Evolutionary conservation across 2,113 vertebrate species (phyloP).

Genomic region (Emydura subglobosa): DNA sequence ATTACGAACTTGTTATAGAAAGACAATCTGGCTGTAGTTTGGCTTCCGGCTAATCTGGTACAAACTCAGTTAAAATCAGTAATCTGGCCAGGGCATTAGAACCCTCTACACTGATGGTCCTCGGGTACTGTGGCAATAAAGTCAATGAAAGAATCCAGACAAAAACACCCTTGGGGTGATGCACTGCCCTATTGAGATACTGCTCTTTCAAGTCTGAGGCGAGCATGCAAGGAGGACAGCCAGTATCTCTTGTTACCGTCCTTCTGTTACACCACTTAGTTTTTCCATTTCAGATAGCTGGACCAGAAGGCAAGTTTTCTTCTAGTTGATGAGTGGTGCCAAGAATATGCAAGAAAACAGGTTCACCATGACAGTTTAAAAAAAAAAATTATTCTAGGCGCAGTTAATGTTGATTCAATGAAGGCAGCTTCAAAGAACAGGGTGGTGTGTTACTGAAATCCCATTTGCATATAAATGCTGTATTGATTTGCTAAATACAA

Average conservation of each 20-base stretch:
- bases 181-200: background rate
- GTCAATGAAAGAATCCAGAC: background rate
- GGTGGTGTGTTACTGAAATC: background rate
- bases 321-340: background rate
- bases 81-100: background rate
- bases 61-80: background rate
- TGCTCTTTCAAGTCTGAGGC: background rate
- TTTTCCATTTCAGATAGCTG: background rate
- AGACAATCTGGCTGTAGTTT: background rate
- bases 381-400: background rate
- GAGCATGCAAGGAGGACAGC: background rate
- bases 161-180: background rate
- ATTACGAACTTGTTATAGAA: background rate
- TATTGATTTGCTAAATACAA: background rate
- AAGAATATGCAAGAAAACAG: background rate
- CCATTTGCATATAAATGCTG: background rate
- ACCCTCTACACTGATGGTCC: background rate
- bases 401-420: background rate
- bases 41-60: background rate
- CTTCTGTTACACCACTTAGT: rapidly evolving
- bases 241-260: background rate
- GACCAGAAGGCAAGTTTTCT: background rate
- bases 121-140: background rate
- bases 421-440: background rate
- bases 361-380: background rate